Evolutionary conservation across 2,888 invertebrate species (phyloP), one percentile per base, ranked within the genome.

Genomic region (Ophonus ardosiacus): DNA sequence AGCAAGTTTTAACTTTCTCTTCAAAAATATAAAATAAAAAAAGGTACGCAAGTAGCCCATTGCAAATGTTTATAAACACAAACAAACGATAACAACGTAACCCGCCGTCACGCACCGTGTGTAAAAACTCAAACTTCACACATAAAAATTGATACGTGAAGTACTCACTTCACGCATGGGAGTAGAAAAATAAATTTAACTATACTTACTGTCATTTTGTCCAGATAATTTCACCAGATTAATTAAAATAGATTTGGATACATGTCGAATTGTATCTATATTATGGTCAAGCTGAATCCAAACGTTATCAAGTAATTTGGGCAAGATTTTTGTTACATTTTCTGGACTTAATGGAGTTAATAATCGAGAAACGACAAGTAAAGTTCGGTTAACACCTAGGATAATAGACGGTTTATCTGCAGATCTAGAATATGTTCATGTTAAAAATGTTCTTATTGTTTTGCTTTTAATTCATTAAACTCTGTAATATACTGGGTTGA

Each of bases 191-290:
- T 38, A 71, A 17, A 24, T 4, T 40, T 38, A 51, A 79, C 65
- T 78, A 71, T 24, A 86, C 38, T 85, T 88, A 93, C 93, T 93
- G 82, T 88, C 87, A 21, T 63, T 21, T 15, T 74, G 43, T 5
- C 10, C 15, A 8, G 91, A 91, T 4, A 91, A 88, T 57, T 90
- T 90, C 24, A 93, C 89, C 10, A 93, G 88, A 87, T 92, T 92
- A 2, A 89, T 90, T 85, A 93, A 89, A 24, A 93, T 90, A 86
- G 93, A 93, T 21, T 92, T 93, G 0, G 93, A 91, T 79, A 94
- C 90, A 88, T 94, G 93, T 0, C 94, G 90, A 24, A 96, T 94
- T 86, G 94, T 93, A 88, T 96, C 95, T 89, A 94, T 92, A 88
- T 93, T 92, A 90, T 95, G 94, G 76, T 95, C 94, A 68, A 95